Base-by-base conservation (phyloP, 2,113 vertebrate genomes). In the Tor tambroides region DNA sequence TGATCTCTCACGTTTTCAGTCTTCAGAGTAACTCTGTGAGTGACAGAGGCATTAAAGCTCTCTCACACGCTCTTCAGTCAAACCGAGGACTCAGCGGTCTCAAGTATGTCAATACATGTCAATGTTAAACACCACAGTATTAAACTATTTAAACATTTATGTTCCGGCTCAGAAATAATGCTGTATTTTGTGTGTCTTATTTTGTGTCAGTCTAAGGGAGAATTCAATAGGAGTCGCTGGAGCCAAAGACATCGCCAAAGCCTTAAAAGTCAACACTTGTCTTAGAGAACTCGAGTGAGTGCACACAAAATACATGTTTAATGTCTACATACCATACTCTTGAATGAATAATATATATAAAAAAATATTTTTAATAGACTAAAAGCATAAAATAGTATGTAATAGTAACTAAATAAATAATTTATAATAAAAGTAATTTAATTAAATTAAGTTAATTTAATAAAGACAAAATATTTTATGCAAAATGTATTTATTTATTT, bases 1-100 rank as follows among this genome's bases (percentile, higher is more conserved):
- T 54, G 51, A 54, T 19, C 8, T 83, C 1, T 65, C 26, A 59
- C 81, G 32, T 14, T 0, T 30, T 38, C 91, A 99, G 98, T 85
- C 96, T 99, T 67, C 97, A 97, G 93, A 99, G 97, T 91, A 99
- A 97, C 90, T 98, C 98, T 1, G 97, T 99, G 92, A 98, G 98
- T 85, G 96, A 98, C 1, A 5, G 77, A 0, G 98, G 98, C 21
- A 96, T 97, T 88, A 95, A 94, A 0, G 96, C 95, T 0, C 93
- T 99, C 88, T 98, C 94, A 6, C 91, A 51, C 0, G 96, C 96
- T 43, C 95, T 99, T 17, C 93, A 95, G 79, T 69, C 89, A 85
- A 99, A 99, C 93, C 94, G 26, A 46, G 95, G 96, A 6, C 97
- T 99, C 21, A 86, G 94, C 86, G 95, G 89, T 86, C 95, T 99